Conservation (phyloP, 1,140 invertebrate species). For the Homalodisca vitripennis region DNA sequence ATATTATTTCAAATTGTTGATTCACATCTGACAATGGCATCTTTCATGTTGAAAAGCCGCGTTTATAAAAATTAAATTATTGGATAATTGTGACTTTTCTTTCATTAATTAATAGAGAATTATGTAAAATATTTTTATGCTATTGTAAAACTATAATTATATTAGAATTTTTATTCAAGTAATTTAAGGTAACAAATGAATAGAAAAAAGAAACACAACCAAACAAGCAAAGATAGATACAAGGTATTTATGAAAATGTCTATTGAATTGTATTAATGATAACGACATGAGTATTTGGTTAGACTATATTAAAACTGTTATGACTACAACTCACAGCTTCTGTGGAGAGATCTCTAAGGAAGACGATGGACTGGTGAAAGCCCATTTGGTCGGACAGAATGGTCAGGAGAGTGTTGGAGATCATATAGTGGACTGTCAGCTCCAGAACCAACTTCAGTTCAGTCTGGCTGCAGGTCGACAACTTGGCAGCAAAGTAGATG, state of each 20-base stretch:
- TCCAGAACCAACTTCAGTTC: slow-evolving; percentile 1
- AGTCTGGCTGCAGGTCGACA: slow-evolving; percentile 7
- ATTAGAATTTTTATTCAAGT: neutral
- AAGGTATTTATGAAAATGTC: neutral
- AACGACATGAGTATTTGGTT: neutral
- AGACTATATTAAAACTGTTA: neutral
- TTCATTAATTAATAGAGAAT: too few relatives aligned
- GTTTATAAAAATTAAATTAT: too few relatives aligned
- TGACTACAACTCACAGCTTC: neutral
- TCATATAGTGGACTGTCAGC: slow-evolving; percentile 5
- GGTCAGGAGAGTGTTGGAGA: slow-evolving; percentile 9
- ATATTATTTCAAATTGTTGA: too few relatives aligned
- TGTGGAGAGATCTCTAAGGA: neutral
- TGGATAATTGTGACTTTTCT: too few relatives aligned
- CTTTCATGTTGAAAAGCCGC: too few relatives aligned
- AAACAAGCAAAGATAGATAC: neutral
- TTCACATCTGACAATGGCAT: too few relatives aligned
- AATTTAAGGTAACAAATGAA: neutral
- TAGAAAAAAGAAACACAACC: neutral
- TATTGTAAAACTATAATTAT: neutral
- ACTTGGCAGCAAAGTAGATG: slow-evolving; percentile 2
- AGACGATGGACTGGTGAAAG: slow-evolving; percentile 10
- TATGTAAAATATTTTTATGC: too few relatives aligned
- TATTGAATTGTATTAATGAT: neutral
- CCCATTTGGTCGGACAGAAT: slow-evolving; percentile 11